Percentiles rank a stretch among this genome's conserved stretches.
Evolutionary conservation across 2,888 invertebrate genomes (phyloP).

Genomic region (Thumatha senex): DNA sequence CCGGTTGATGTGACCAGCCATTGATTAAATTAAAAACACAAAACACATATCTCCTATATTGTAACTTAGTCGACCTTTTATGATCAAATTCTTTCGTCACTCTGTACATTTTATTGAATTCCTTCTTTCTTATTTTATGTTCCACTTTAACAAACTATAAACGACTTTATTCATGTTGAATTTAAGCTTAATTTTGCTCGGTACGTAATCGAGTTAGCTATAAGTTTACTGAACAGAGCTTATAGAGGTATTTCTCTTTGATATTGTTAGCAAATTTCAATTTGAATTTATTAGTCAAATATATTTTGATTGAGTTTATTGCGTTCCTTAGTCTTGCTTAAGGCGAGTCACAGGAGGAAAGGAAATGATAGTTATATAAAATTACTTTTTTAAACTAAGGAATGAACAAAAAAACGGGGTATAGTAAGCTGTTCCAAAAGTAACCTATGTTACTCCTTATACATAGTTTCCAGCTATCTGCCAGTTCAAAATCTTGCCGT

Average conservation of each 20-base stretch:
- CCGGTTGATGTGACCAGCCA: no score
- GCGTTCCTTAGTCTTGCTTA: constrained; percentile 4
- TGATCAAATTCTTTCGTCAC: constrained; percentile 22
- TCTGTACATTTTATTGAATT: constrained; percentile 28
- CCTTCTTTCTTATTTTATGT: constrained; percentile 18
- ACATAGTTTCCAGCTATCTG: no score
- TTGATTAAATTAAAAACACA: no score
- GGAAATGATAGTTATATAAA: no score
- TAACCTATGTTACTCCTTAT: no score
- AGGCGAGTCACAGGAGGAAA: not conserved
- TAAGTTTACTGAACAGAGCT: constrained; percentile 20
- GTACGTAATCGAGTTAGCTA: not conserved
- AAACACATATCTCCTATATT: constrained; percentile 24
- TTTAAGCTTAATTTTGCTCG: not conserved
- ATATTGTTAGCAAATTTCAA: constrained; percentile 32
- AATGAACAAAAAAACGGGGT: no score
- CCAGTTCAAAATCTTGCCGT: no score
- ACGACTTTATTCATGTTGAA: not conserved
- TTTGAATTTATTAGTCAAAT: constrained; percentile 29
- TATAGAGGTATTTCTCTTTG: constrained; percentile 28
- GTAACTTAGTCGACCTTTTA: constrained; percentile 8
- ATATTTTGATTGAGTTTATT: constrained; percentile 32
- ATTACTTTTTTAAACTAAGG: no score
- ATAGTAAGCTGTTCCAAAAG: no score
- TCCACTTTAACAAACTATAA: not conserved